Evolutionary conservation across 2,888 invertebrate species (phyloP), one percentile per base, ranked within the genome.

Genomic region (Leucania comma): DNA sequence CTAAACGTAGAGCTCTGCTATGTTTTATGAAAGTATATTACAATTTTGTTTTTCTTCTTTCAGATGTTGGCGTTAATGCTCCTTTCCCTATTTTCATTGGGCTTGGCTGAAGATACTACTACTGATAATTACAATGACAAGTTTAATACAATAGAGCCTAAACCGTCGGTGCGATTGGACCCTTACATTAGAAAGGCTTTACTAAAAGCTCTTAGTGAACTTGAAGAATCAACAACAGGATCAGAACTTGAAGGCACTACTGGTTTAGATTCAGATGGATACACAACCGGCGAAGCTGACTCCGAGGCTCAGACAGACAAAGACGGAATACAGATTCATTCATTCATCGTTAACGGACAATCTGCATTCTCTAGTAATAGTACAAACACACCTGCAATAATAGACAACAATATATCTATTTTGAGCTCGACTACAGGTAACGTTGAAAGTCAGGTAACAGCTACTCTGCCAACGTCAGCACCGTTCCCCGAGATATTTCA

Each of bases 131-230:
- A 88, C 58, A 92, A 91, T 81, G 95, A 96, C 69, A 93, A 92
- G 74, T 86, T 90, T 26, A 96, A 96, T 79, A 94, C 89, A 29
- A 91, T 96, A 53, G 95, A 96, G 61, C 75, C 93, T 6, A 95
- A 95, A 67, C 92, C 97, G 3, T 96, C 97, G 1, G 96, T 97
- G 1, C 97, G 97, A 72, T 91, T 98, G 68, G 98, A 98, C 90
- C 97, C 97, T 57, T 97, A 97, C 78, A 96, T 98, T 46, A 96
- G 98, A 22, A 97, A 97, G 91, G 98, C 98, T 1, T 93, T 98
- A 54, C 93, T 98, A 8, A 97, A 97, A 92, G 98, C 98, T 17
- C 95, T 98, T 6, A 97, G 97, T 63, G 98, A 98, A 86, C 93
- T 98, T 61, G 98, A 98, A 92, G 96, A 88, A 62, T 72, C 88